These are phyloP conservation scores for Schrankia costaestrigalis DNA, from an alignment of 2,888 invertebrate genomes.

Conservation along the genomic window DNA sequence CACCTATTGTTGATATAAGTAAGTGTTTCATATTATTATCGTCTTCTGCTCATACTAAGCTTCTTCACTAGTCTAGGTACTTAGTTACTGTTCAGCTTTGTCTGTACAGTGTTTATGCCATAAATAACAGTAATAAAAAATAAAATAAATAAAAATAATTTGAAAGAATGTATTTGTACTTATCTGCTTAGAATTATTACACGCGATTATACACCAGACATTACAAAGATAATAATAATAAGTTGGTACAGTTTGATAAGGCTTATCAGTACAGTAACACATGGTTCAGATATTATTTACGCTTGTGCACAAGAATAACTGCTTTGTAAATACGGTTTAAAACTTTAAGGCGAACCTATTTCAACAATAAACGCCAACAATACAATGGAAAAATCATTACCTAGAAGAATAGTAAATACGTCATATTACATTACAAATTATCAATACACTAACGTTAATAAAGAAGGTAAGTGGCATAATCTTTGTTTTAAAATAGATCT, in stretches of 20 bases:
- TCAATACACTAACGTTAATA: conserved; percentile 58
- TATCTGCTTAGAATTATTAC: background rate
- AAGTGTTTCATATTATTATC: too few relatives aligned
- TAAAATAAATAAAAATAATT: too few relatives aligned
- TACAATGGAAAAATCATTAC: conserved; percentile 47
- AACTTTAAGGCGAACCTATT: conserved; percentile 8
- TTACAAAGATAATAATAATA: conserved; percentile 24
- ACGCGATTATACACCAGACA: conserved; percentile 10
- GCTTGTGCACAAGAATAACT: too few relatives aligned
- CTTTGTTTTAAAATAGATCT: background rate
- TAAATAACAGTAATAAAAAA: too few relatives aligned
- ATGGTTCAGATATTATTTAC: conserved; percentile 29
- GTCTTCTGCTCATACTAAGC: too few relatives aligned
- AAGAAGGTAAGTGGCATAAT: conserved; percentile 52
- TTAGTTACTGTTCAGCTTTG: too few relatives aligned
- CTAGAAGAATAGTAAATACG: conserved; percentile 49
- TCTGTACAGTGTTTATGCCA: too few relatives aligned
- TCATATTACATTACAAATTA: conserved; percentile 64
- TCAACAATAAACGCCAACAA: too few relatives aligned
- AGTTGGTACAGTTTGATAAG: conserved; percentile 27
- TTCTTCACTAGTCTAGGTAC: too few relatives aligned
- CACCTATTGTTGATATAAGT: too few relatives aligned
- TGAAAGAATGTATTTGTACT: background rate
- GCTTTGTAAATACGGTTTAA: conserved; percentile 6
- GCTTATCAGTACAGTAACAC: conserved; percentile 31